Conservation (phyloP, 2,888 invertebrate genomes). For the Aleiodes alternator region DNA sequence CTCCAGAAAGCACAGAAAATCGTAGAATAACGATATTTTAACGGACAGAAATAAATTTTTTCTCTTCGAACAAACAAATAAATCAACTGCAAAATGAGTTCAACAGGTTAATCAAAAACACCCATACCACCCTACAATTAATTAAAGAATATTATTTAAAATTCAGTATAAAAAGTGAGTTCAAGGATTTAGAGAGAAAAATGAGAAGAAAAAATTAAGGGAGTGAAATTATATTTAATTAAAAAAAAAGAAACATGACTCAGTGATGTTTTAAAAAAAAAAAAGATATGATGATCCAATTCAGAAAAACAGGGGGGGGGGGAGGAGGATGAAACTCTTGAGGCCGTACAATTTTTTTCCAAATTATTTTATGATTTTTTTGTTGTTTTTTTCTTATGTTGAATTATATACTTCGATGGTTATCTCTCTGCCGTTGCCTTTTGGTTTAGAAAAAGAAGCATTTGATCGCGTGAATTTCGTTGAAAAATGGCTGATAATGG, state of each 20-base stretch:
- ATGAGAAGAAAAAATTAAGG: too few relatives aligned
- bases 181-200: too few relatives aligned
- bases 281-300: conserved; percentile 13
- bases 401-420: conserved; percentile 18
- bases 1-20: too few relatives aligned
- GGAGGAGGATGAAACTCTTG: neutral
- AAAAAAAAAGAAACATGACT: conserved; percentile 18
- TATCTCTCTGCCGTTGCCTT: conserved; percentile 34
- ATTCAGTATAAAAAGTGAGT: too few relatives aligned
- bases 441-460: conserved; percentile 17
- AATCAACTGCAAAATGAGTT: too few relatives aligned
- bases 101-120: too few relatives aligned
- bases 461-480: conserved; percentile 11
- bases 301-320: neutral
- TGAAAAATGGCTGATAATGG: conserved; percentile 26
- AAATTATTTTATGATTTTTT: conserved; percentile 8
- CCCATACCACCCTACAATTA: too few relatives aligned
- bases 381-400: neutral
- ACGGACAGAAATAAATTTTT: too few relatives aligned
- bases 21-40: too few relatives aligned
- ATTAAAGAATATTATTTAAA: too few relatives aligned
- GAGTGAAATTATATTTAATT: too few relatives aligned
- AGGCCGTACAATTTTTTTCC: conserved; percentile 25
- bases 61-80: too few relatives aligned
- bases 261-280: conserved; percentile 3